phyloP scores from a whole-genome alignment of 1,140 invertebrate species.

The Pachypeltis micranthus region DNA sequence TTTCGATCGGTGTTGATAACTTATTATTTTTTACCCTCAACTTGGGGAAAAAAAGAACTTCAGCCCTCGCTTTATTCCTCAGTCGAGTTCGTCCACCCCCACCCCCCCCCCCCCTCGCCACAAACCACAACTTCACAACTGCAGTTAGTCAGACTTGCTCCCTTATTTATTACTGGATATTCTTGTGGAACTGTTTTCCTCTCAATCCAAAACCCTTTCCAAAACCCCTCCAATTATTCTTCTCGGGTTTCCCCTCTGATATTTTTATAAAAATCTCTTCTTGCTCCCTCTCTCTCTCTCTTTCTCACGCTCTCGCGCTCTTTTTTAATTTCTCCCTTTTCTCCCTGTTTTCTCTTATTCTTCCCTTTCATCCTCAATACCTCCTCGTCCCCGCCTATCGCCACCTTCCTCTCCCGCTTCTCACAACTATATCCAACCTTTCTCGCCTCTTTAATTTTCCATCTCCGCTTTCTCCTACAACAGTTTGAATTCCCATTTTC shows the following conservation, averaged over 20 bases:
- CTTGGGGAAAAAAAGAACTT: background rate
- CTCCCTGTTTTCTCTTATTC: too few species aligned
- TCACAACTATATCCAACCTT: too few species aligned
- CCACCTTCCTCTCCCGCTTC: too few species aligned
- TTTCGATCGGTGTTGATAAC: background rate
- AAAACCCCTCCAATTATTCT: background rate
- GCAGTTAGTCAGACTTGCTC: background rate
- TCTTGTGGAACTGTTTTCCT: background rate
- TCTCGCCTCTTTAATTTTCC: too few species aligned
- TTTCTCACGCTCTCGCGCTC: too few species aligned
- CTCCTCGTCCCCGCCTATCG: too few species aligned
- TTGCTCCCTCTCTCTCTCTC: background rate
- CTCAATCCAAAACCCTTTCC: background rate
- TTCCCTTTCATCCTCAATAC: too few species aligned
- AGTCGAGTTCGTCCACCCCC: background rate
- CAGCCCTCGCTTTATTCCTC: background rate
- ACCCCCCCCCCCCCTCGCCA: too few species aligned
- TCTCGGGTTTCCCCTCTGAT: background rate
- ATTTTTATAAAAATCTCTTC: background rate
- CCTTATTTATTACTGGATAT: background rate
- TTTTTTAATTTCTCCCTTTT: too few species aligned
- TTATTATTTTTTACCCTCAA: background rate
- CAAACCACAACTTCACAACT: background rate
- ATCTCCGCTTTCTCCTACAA: too few species aligned
- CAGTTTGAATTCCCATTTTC: too few species aligned